Evolutionary conservation across 2,113 vertebrate species (phyloP), one percentile per base, ranked within the genome.

Genomic region (Amphilophus citrinellus): DNA sequence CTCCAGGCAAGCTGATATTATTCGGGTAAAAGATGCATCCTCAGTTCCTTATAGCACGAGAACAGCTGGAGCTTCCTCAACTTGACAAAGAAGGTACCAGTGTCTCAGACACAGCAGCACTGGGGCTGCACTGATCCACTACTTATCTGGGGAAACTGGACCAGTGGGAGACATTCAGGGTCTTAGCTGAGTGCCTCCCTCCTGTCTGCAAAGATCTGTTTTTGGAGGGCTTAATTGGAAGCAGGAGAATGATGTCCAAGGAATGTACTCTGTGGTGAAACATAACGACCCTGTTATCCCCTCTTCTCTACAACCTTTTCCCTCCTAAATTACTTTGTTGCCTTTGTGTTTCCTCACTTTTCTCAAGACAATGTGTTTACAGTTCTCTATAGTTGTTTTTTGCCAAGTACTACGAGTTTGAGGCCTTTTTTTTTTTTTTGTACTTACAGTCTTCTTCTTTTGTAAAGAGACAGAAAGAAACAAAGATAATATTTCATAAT

Each of bases 161-260:
- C 94, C 91, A 86, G 83, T 75, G 94, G 93, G 94, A 95, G 83
- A 80, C 89, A 92, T 95, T 92, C 37, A 47, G 75, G 84, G 88
- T 89, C 87, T 88, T 88, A 92, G 89, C 79, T 82, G 90, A 94
- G 77, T 77, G 79, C 82, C 89, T 89, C 76, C 77, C 84, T 88
- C 87, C 84, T 59, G 66, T 90, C 89, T 86, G 86, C 62, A 79
- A 73, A 87, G 88, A 63, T 88, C 66, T 86, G 91, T 81, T 93
- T 90, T 89, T 84, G 84, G 83, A 81, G 76, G 83, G 65, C 87
- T 93, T 95, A 96, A 96, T 95, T 95, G 94, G 92, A 88, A 90
- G 85, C 39, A 56, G 80, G 65, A 93, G 84, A 92, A 83, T 88
- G 68, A 90, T 91, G 92, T 91, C 91, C 80, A 17, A 85, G 76